phyloP scores from a whole-genome alignment of 2,113 vertebrate genomes.

The Nyctibius bracteatus region DNA sequence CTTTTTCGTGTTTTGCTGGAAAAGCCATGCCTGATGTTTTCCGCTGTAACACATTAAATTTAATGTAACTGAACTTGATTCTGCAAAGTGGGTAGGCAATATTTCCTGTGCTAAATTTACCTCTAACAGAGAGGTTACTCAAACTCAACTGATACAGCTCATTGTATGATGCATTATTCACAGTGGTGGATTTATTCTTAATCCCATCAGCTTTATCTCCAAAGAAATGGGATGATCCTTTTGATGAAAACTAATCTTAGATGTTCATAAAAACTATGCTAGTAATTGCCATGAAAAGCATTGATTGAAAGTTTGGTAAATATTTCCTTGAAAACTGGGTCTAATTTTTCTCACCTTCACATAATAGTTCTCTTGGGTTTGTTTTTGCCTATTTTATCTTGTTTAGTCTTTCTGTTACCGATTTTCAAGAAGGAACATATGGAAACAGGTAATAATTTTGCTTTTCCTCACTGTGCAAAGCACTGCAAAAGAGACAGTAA shows the following conservation, averaged over 20 bases:
- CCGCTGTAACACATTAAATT: not conserved
- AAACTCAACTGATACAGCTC: not conserved
- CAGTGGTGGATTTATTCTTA: constrained; percentile 12
- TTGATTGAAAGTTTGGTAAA: not conserved
- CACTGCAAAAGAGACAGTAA: not conserved
- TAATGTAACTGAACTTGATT: not conserved
- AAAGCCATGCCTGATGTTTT: not conserved
- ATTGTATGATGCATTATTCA: constrained; percentile 20
- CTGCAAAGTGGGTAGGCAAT: not conserved
- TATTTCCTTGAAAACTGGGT: not conserved
- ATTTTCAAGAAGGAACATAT: not conserved
- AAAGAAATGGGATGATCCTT: not conserved
- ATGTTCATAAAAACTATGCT: not conserved
- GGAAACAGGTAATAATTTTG: not conserved
- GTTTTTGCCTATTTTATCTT: not conserved
- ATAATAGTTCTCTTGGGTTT: not conserved
- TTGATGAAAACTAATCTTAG: not conserved
- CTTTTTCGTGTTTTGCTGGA: not conserved
- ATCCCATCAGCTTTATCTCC: not conserved
- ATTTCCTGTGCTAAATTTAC: constrained; percentile 31
- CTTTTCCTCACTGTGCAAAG: not conserved
- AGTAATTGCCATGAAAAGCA: not conserved
- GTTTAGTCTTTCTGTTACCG: not conserved
- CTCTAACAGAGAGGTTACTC: not conserved
- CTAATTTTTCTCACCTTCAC: not conserved